Base-by-base conservation (phyloP, 2,888 invertebrate genomes). In the Plemyria rubiginata region DNA sequence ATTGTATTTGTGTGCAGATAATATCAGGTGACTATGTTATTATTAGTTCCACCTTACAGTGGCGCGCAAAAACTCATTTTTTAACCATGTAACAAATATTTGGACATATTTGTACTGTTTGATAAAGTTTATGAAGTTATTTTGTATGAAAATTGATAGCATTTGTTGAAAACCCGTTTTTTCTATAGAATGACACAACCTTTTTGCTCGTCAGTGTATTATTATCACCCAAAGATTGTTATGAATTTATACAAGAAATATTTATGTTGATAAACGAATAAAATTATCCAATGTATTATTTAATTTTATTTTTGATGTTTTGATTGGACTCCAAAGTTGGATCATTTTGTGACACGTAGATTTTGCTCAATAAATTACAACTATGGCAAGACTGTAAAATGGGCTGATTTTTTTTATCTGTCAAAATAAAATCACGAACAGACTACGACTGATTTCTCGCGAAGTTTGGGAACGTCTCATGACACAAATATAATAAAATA, bases 161-260 rank as follows among this genome's bases (percentile, higher is more conserved):
- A 49, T 54, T 54, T 64, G 60, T 65, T 65, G 29, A 54, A 38
- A 52, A 15, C 60, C 28, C 49, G 48, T 68, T 70, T 78, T 80
- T 78, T 49, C 56, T 54, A 60, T 38, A 38, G 36, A 38, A 38
- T 38, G 43, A 60, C 61, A 59, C 7, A 52, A 28, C 48, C 69
- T 70, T 79, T 74, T 72, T 78, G 77, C 78, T 68, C 73, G 76
- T 69, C 76, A 76, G 57, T 81, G 81, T 80, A 86, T 78, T 85
- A 86, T 86, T 87, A 88, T 88, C 89, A 90, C 90, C 92, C 92
- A 92, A 92, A 92, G 92, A 92, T 92, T 92, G 92, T 92, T 92
- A 92, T 91, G 88, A 90, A 92, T 92, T 91, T 92, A 91, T 92
- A 92, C 90, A 91, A 92, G 85, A 88, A 82, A 88, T 92, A 92